phyloP scores from a whole-genome alignment of 2,113 vertebrate species.

The Pycnonotus jocosus region DNA sequence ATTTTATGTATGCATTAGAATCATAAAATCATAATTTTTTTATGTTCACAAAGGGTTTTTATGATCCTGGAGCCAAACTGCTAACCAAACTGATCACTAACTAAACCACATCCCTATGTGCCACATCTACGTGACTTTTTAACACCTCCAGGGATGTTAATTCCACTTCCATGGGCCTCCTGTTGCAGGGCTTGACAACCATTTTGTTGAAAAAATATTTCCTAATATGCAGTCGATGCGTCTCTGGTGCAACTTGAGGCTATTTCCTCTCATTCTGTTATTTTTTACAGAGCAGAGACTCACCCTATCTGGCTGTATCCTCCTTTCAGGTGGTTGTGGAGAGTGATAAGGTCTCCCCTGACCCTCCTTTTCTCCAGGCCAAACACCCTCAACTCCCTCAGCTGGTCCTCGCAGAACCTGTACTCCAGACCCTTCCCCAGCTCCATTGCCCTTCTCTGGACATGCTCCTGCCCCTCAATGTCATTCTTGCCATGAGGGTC shows the following conservation, averaged over 20 bases:
- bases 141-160: not conserved
- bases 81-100: not conserved
- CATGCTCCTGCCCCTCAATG: fast-evolving
- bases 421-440: not conserved
- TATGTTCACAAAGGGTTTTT: not conserved
- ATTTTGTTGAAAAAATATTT: not conserved
- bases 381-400: not conserved
- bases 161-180: not conserved
- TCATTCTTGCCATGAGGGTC: not conserved
- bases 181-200: not conserved
- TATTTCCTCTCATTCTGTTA: not conserved
- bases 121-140: not conserved
- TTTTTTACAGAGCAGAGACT: not conserved
- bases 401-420: not conserved
- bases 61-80: not conserved
- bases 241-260: not conserved
- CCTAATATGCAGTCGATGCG: too few relatives aligned
- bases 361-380: not conserved
- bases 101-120: not conserved
- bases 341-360: too few relatives aligned
- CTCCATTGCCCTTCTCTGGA: not conserved
- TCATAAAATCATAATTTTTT: not conserved
- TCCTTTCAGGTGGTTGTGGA: not conserved
- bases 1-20: not conserved
- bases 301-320: fast-evolving